A percentile compares a stretch with the other conserved stretches of the same genome.
phyloP scores from a whole-genome alignment of 1,140 invertebrate genomes.

The Harlomillsia oculata region DNA sequence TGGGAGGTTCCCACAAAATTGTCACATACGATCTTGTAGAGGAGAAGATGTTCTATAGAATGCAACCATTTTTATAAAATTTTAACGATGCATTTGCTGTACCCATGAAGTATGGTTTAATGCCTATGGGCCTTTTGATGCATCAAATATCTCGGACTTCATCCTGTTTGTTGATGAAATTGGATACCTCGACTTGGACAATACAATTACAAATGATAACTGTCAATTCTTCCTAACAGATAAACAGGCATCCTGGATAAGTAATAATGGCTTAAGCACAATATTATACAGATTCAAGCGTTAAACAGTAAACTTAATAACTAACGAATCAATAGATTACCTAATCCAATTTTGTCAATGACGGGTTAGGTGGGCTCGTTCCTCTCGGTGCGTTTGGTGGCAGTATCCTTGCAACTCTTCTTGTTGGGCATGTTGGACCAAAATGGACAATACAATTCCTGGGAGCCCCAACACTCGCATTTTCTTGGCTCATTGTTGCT shows the following conservation, averaged over 20 bases:
- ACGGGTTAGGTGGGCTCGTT: slow-evolving; percentile 17
- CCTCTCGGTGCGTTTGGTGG: slow-evolving; percentile 29
- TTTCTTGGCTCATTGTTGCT: slow-evolving; percentile 21
- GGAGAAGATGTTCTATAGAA: no score
- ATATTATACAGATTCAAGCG: background rate
- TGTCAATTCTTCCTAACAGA: no score
- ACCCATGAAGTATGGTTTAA: background rate
- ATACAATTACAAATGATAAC: no score
- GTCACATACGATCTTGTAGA: no score
- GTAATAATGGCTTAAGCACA: background rate
- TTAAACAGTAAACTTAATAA: background rate
- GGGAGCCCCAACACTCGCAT: slow-evolving; percentile 9
- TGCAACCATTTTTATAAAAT: no score
- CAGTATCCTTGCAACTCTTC: slow-evolving; percentile 17
- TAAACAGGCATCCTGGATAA: slow-evolving; percentile 16
- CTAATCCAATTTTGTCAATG: background rate
- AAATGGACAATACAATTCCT: slow-evolving; percentile 18
- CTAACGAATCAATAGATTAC: background rate
- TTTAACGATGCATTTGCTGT: background rate
- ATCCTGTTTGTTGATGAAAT: background rate
- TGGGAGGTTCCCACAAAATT: no score
- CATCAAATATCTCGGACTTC: background rate
- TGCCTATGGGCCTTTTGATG: background rate
- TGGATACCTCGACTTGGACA: background rate
- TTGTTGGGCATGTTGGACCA: slow-evolving; percentile 14